Conservation (phyloP, 2,113 vertebrate genomes). For the Gadus macrocephalus region DNA sequence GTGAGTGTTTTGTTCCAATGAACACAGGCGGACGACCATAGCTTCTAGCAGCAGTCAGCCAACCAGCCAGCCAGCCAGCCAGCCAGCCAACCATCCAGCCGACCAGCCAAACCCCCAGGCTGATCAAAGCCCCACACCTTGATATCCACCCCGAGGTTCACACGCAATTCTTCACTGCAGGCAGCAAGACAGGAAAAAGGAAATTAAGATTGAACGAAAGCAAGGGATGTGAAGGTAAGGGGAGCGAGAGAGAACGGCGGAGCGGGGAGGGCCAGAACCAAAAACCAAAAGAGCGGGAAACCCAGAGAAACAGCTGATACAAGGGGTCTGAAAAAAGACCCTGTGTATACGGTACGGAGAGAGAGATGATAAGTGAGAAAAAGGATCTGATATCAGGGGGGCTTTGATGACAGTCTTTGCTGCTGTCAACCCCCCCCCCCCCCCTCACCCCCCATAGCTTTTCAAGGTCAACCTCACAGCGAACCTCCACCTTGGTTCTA, state of each 20-base stretch:
- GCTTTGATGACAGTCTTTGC: too few relatives aligned
- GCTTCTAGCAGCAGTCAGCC: constrained; percentile 34
- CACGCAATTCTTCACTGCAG: constrained; percentile 37
- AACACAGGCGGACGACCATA: constrained; percentile 43
- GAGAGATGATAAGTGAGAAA: too few relatives aligned
- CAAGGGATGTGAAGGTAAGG: not conserved
- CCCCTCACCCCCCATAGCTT: too few relatives aligned
- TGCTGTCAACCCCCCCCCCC: too few relatives aligned
- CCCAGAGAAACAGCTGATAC: too few relatives aligned
- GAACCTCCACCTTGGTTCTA: too few relatives aligned
- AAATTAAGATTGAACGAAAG: constrained; percentile 4
- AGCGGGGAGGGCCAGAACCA: too few relatives aligned
- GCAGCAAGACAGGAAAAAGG: constrained; percentile 27
- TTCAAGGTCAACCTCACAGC: too few relatives aligned
- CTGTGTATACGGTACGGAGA: too few relatives aligned
- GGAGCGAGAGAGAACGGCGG: not conserved
- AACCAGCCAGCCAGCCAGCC: constrained; percentile 23
- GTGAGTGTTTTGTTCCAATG: constrained; percentile 68
- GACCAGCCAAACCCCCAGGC: constrained; percentile 31
- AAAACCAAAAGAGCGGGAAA: too few relatives aligned
- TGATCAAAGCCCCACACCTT: constrained; percentile 56
- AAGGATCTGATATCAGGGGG: too few relatives aligned
- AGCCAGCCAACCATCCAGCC: not conserved
- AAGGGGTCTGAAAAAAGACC: too few relatives aligned
- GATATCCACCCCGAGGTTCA: constrained; percentile 38